Base-by-base conservation (phyloP, 2,113 vertebrate genomes). In the Corvus cornix region DNA sequence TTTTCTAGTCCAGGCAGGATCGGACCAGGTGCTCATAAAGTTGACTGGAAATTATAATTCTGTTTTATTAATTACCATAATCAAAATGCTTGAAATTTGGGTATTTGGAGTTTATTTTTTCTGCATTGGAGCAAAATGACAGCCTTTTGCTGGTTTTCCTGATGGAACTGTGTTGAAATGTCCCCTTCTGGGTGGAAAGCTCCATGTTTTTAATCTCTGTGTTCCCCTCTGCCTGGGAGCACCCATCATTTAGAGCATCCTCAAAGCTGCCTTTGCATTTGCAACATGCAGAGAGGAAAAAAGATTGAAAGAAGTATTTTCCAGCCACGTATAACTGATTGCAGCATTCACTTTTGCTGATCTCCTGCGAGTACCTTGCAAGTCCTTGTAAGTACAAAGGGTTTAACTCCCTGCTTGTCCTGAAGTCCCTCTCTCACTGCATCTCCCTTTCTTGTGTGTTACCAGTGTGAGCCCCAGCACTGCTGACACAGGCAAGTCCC, bases 391-490 rank as follows among this genome's bases (percentile, higher is more conserved):
- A 62, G 43, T 15, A 67, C 31, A 41, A 16, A n/a, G 60, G 22
- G 13, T 63, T 72, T n/a, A 19, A n/a, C 21, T 56, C 35, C 16
- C 69, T 30, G 35, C 58, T 66, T 70, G 64, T 89, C 37, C 69
- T 18, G 15, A 24, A 31, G n/a, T 37, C 81, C 44, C 13, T 62
- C 30, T 60, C 30, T 67, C 16, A 3, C 73, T 74, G 51, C 89
- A 52, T 23, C 21, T 59, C 73, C 39, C n/a, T 1, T 6, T 10
- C 17, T 0, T 1, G 18, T 2, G 6, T 16, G 70, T 49, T 5
- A 1, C 23, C 55, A 16, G 0, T 0, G 10, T 5, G 18, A 17
- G 48, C 68, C 26, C 62, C n/a, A 13, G 46, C 66, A 2, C 58
- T 23, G 52, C 60, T 10, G 66, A 6, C 49, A 2, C 33, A 2